Conservation (phyloP, 2,113 vertebrate species). For the Limanda limanda region DNA sequence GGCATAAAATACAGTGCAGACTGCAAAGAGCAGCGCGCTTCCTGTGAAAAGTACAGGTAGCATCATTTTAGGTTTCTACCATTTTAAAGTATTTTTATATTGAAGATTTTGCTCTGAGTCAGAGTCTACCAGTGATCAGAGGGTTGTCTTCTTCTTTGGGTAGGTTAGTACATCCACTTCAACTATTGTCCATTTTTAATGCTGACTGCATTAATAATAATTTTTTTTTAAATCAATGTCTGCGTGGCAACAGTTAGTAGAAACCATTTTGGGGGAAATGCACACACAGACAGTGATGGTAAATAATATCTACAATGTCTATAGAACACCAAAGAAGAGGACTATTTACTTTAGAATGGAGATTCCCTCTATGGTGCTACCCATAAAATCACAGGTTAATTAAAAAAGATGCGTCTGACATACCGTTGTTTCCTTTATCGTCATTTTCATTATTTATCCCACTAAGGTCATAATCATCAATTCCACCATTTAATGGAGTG, state of each 20-base stretch:
- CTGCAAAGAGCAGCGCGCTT: slow-evolving; percentile 36
- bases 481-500: slow-evolving; percentile 49
- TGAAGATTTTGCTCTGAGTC: slow-evolving; percentile 1
- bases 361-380: slow-evolving; percentile 63
- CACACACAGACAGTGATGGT: slow-evolving; percentile 6
- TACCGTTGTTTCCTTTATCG: slow-evolving; percentile 64
- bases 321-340: slow-evolving; percentile 55
- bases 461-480: slow-evolving; percentile 44
- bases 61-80: slow-evolving; percentile 55
- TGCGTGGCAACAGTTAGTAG: slow-evolving; percentile 5
- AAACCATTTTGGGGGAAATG: not conserved
- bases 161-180: slow-evolving; percentile 30
- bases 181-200: not conserved
- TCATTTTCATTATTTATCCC: slow-evolving; percentile 56
- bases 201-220: not conserved
- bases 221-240: slow-evolving; percentile 1
- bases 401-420: slow-evolving; percentile 45
- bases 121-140: slow-evolving; percentile 34
- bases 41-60: slow-evolving; percentile 54
- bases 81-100: slow-evolving; percentile 44
- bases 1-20: slow-evolving; percentile 32
- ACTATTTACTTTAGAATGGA: slow-evolving; percentile 54
- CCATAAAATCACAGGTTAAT: slow-evolving; percentile 52
- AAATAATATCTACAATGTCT: not conserved
- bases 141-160: slow-evolving; percentile 40